Evolutionary conservation across 2,797 vertebrate species (phyloP).

Genomic region (Anabas testudineus): DNA sequence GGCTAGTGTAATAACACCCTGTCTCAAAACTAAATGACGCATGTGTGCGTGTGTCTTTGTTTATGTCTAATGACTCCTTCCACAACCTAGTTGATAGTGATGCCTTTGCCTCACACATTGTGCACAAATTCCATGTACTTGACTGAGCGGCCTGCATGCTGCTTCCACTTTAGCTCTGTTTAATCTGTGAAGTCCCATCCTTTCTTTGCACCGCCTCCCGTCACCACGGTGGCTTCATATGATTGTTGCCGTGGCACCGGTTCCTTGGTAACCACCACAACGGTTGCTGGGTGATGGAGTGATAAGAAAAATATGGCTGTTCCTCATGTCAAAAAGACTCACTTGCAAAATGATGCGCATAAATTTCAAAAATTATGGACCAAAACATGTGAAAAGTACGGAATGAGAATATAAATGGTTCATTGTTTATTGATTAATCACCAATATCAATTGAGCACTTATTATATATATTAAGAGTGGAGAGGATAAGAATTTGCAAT

Average conservation of each 20-base stretch:
- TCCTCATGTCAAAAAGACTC: neutral
- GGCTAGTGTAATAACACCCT: conserved; percentile 35
- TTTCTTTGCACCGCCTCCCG: conserved; percentile 23
- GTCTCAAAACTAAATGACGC: conserved; percentile 25
- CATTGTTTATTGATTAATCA: no score
- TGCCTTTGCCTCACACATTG: conserved; percentile 10
- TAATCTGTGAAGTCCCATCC: conserved; percentile 21
- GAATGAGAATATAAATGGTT: no score
- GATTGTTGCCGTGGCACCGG: conserved; percentile 48
- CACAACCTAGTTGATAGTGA: conserved; percentile 14
- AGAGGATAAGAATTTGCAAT: no score
- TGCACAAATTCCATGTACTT: conserved; percentile 5
- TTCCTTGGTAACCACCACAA: conserved; percentile 67
- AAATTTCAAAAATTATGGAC: neutral
- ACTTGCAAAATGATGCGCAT: neutral
- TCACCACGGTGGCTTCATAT: conserved; percentile 27
- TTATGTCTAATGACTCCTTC: conserved; percentile 39
- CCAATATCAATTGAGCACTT: no score
- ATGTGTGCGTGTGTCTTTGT: conserved; percentile 14
- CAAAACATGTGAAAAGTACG: neutral
- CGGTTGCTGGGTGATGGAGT: conserved; percentile 47
- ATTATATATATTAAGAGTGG: no score
- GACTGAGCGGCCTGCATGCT: conserved; percentile 9
- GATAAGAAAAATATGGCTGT: conserved; percentile 31
- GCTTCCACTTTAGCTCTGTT: conserved; percentile 17